These are phyloP conservation scores for Hepsetus odoe DNA, from an alignment of 2,113 vertebrate species.

Conservation along the genomic window DNA sequence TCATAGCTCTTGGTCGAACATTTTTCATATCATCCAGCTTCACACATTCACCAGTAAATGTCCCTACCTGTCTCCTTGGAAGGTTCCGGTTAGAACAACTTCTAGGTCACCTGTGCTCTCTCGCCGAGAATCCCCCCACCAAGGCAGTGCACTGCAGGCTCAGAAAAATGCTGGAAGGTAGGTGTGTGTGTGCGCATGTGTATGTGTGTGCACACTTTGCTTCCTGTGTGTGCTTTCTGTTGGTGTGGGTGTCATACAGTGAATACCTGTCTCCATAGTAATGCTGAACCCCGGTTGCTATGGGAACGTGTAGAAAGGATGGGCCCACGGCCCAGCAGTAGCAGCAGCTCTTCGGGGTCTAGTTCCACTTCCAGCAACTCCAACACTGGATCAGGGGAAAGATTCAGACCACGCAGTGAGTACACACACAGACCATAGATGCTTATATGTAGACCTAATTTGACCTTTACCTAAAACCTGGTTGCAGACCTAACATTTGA, in stretches of 20 bases:
- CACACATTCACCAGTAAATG: slow-evolving; percentile 4
- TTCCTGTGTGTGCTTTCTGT: neutral
- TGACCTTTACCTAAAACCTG: too few relatives aligned
- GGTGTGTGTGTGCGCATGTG: slow-evolving; percentile 2
- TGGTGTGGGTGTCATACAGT: neutral
- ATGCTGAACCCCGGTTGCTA: slow-evolving; percentile 88
- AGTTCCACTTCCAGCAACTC: slow-evolving; percentile 90
- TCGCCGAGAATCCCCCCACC: slow-evolving; percentile 90
- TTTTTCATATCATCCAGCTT: slow-evolving; percentile 9
- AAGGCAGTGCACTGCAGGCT: slow-evolving; percentile 78
- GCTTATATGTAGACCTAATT: too few relatives aligned
- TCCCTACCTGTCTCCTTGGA: slow-evolving; percentile 68
- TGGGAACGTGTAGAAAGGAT: slow-evolving; percentile 97
- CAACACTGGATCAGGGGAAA: slow-evolving; percentile 91
- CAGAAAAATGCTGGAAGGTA: slow-evolving; percentile 89
- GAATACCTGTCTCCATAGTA: slow-evolving; percentile 71
- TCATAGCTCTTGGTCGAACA: neutral
- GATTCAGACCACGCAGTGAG: slow-evolving; percentile 93
- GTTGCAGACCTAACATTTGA: too few relatives aligned
- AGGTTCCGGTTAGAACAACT: slow-evolving; percentile 90
- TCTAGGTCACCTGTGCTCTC: slow-evolving; percentile 92
- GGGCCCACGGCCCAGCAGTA: slow-evolving; percentile 84
- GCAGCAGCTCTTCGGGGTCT: slow-evolving; percentile 94
- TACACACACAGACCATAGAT: neutral
- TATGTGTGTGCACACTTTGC: slow-evolving; percentile 38